A percentile compares a stretch with the other conserved stretches of the same genome.
Evolutionary conservation across 2,797 vertebrate genomes (phyloP).

Genomic region (Lepilemur ruficaudatus): DNA sequence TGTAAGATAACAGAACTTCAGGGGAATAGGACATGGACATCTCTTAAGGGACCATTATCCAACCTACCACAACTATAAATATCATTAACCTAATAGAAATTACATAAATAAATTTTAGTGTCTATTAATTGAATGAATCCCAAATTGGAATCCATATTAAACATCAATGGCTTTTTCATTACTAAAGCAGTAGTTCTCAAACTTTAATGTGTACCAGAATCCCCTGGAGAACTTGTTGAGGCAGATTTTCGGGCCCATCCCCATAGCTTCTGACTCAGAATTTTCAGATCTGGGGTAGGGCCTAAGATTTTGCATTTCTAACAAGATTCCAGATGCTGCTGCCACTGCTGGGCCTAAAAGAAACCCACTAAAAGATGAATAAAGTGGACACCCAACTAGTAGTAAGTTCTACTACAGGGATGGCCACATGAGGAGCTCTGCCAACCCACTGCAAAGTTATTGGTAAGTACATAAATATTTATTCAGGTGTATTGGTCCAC

Average conservation of each 20-base stretch:
- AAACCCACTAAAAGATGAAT: neutral
- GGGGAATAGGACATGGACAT: neutral
- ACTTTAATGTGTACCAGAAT: neutral
- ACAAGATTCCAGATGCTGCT: neutral
- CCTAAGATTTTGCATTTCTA: neutral
- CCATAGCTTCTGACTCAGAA: neutral
- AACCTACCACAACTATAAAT: neutral
- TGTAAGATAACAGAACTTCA: neutral
- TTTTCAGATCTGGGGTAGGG: neutral
- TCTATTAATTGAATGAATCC: neutral
- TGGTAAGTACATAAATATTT: neutral
- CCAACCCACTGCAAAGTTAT: neutral
- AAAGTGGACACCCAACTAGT: neutral
- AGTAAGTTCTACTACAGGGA: neutral
- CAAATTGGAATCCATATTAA: neutral
- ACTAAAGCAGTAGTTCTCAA: neutral
- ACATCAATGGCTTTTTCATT: neutral
- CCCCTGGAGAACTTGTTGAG: neutral
- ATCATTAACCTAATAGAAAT: neutral
- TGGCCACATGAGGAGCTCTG: neutral
- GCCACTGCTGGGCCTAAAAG: neutral
- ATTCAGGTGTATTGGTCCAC: neutral
- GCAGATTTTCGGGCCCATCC: neutral
- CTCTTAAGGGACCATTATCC: neutral
- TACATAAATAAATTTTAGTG: neutral